phyloP scores from a whole-genome alignment of 35 echinoderm and acorn worm genomes.

The Patiria miniata region DNA sequence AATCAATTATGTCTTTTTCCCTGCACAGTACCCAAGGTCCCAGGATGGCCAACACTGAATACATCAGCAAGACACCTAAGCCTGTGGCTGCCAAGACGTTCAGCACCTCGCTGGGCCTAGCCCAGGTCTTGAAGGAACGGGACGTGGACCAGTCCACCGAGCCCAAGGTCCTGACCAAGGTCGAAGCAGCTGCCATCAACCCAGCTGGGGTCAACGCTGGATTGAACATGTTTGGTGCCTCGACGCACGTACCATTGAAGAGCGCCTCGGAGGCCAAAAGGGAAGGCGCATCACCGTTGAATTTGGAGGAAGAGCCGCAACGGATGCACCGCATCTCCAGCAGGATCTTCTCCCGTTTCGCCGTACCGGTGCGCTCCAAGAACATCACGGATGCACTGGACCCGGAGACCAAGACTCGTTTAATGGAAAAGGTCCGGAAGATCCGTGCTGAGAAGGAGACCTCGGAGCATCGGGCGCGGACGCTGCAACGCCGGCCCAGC shows the following conservation, averaged over 20 bases:
- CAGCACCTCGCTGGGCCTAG: constrained; percentile 80
- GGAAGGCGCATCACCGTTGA: constrained; percentile 48
- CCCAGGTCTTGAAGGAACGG: constrained; percentile 66
- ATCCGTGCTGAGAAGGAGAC: constrained; percentile 68
- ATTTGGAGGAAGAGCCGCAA: constrained; percentile 35
- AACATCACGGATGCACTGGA: constrained; percentile 66
- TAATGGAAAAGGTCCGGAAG: constrained; percentile 71
- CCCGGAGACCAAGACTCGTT: constrained; percentile 66
- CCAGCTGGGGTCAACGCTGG: constrained; percentile 18
- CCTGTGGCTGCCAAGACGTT: constrained; percentile 58
- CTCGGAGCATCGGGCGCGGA: neutral
- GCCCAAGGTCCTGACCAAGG: constrained; percentile 29
- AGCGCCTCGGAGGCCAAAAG: neutral
- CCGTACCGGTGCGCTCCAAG: constrained; percentile 61
- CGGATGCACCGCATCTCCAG: constrained; percentile 76
- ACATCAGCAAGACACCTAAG: constrained; percentile 15
- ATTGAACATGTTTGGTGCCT: constrained; percentile 4
- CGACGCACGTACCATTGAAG: neutral
- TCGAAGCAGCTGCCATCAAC: constrained; percentile 27
- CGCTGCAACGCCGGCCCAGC: neutral
- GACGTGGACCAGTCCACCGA: neutral
- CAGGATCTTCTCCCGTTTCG: constrained; percentile 71
- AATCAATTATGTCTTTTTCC: no score
- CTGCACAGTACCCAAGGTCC: neutral
- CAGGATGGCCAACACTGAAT: constrained; percentile 28